Base-by-base conservation (phyloP, 2,113 vertebrate genomes). In the Muscicapa adusta region DNA sequence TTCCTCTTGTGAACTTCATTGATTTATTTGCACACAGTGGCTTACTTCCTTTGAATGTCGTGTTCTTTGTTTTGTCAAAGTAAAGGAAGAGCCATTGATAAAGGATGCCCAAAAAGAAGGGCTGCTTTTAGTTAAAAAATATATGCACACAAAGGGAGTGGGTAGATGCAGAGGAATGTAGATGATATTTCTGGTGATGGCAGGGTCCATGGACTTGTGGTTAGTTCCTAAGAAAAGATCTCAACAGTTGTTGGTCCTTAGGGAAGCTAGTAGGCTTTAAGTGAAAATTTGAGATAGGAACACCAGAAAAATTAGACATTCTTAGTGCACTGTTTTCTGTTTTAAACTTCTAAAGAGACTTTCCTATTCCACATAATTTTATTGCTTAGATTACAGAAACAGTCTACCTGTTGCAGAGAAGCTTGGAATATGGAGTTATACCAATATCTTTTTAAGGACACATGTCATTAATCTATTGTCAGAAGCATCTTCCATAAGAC, bases 21-120 rank as follows among this genome's bases (percentile, higher is more conserved):
- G 91, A 85, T 93, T 9, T 92, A 54, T 95, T 94, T 93, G 45
- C 56, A 24, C 26, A 16, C 29, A 57, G 70, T 58, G 86, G 11
- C 40, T 56, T 51, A n/a, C 51, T 34, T 58, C 13, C 54, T 71
- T 75, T 78, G 48, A 28, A 62, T 17, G 18, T 56, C 95, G 92
- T 95, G 47, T 92, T 78, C 73, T 92, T 42, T 89, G 53, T 89
- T 94, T 89, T 51, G 25, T 80, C 95, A 93, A 87, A 95, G 36
- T 26, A 15, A 70, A 70, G 66, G 29, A 75, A 84, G 24, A 57
- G n/a, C 24, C 89, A 87, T 26, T 91, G 95, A 96, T 82, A 73
- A 86, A 96, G 66, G 89, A 77, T 91, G 60, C 63, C 53, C 40
- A 53, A 68, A 43, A 45, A 72, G 14, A 47, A 68, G 20, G 24